Conservation (phyloP, 2,113 vertebrate species). For the Brienomyrus brachyistius region DNA sequence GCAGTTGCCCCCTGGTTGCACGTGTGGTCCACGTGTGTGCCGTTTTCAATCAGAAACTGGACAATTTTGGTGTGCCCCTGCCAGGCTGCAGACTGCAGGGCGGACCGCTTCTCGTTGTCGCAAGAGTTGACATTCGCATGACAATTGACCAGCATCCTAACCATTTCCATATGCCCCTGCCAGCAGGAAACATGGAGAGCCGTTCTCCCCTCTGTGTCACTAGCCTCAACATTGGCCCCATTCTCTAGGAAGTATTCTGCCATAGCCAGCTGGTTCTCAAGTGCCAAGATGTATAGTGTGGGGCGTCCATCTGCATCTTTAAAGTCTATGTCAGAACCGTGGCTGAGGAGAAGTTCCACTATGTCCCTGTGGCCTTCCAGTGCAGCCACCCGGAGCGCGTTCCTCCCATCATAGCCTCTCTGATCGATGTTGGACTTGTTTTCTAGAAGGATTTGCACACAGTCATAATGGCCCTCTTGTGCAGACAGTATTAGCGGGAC, state of each 20-base stretch:
- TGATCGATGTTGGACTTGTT: constrained; percentile 87
- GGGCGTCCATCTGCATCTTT: constrained; percentile 94
- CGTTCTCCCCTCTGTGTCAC: constrained; percentile 86
- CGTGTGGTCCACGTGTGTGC: constrained; percentile 83
- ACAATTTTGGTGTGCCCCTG: constrained; percentile 89
- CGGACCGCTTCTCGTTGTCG: constrained; percentile 90
- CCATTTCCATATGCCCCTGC: constrained; percentile 96
- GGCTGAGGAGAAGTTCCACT: constrained; percentile 84
- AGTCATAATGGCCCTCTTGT: constrained; percentile 95
- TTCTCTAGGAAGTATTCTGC: constrained; percentile 92
- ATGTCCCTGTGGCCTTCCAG: constrained; percentile 91
- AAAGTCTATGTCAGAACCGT: constrained; percentile 80
- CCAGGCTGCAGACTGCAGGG: constrained; percentile 92
- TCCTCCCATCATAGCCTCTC: constrained; percentile 89
- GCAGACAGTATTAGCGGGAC: constrained; percentile 85
- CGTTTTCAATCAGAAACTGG: constrained; percentile 81
- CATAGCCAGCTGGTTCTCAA: constrained; percentile 96
- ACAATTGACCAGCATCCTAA: constrained; percentile 79
- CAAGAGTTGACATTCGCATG: constrained; percentile 85
- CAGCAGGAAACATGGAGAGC: constrained; percentile 97
- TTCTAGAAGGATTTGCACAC: constrained; percentile 85
- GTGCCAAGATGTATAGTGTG: constrained; percentile 87
- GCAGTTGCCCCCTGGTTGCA: constrained; percentile 97
- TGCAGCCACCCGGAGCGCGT: constrained; percentile 82
- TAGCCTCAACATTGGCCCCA: constrained; percentile 85